Conservation (phyloP, 2,113 vertebrate species). For the Gymnarchus niloticus region DNA sequence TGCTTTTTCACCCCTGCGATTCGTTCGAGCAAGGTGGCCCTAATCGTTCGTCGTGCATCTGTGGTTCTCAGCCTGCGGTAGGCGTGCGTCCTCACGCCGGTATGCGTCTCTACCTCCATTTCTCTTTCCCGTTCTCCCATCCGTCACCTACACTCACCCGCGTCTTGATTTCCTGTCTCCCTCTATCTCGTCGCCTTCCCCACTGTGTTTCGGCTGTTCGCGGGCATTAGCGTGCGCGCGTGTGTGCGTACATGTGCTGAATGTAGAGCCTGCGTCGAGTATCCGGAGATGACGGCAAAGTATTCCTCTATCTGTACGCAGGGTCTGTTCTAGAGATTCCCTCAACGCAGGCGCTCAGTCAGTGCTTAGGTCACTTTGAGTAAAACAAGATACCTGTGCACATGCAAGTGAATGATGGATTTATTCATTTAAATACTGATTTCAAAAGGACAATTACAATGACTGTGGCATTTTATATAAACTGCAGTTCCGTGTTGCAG, state of each 20-base stretch:
- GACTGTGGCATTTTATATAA: conserved; percentile 55
- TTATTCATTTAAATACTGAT: not conserved
- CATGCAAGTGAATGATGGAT: conserved; percentile 19
- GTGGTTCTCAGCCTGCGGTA: not conserved
- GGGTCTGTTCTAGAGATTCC: conserved; percentile 88
- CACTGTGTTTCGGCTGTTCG: not conserved
- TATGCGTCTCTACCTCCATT: too few species aligned
- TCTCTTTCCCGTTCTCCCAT: not conserved
- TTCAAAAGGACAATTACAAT: conserved; percentile 27
- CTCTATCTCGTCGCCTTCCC: not conserved
- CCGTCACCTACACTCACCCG: not conserved
- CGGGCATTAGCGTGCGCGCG: not conserved
- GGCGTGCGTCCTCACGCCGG: not conserved
- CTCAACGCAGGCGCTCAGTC: conserved; percentile 81
- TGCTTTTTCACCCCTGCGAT: not conserved
- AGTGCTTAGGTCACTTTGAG: conserved; percentile 91
- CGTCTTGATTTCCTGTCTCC: not conserved
- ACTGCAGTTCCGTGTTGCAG: conserved; percentile 61
- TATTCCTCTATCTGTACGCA: conserved; percentile 49
- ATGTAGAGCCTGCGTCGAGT: not conserved
- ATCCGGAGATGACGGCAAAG: not conserved
- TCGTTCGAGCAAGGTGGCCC: not conserved
- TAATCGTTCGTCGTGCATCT: not conserved
- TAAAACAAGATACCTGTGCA: too few species aligned
- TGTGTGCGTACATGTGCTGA: not conserved